These are phyloP conservation scores for Coreoperca whiteheadi DNA, from an alignment of 2,113 vertebrate genomes.

Conservation along the genomic window DNA sequence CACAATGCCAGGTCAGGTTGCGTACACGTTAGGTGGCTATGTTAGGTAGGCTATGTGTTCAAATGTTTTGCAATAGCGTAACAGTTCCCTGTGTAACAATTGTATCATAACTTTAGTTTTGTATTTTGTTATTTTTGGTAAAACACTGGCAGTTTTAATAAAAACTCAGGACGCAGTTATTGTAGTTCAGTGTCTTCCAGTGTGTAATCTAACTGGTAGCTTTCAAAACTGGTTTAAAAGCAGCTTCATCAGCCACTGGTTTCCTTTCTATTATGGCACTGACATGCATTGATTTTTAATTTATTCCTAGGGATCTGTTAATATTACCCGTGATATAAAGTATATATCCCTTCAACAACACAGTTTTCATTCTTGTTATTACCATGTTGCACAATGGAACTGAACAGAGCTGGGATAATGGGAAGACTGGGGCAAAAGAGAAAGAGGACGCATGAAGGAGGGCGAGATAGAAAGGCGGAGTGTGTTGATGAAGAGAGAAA, in stretches of 20 bases:
- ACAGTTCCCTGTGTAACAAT: neutral
- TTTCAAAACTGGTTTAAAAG: conserved; percentile 23
- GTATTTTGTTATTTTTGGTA: neutral
- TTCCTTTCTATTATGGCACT: conserved; percentile 6
- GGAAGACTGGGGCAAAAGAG: conserved; percentile 3
- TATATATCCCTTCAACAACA: conserved; percentile 32
- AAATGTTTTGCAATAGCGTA: too few relatives aligned
- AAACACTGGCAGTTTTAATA: neutral
- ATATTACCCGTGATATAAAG: conserved; percentile 13
- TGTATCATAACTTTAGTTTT: too few relatives aligned
- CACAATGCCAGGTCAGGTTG: neutral
- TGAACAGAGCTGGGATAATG: conserved; percentile 5
- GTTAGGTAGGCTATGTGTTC: neutral
- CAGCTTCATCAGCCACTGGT: neutral
- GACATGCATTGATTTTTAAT: conserved; percentile 18
- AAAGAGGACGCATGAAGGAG: conserved; percentile 18
- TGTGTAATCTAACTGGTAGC: neutral
- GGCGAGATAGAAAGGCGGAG: conserved; percentile 14
- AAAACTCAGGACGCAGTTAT: neutral
- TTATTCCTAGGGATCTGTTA: conserved; percentile 11
- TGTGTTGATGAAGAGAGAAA: conserved; percentile 71
- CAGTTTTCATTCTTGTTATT: conserved; percentile 1
- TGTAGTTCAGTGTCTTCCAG: neutral
- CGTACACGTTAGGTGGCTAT: neutral
- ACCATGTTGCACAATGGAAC: conserved; percentile 12